Conservation (phyloP, 2,888 invertebrate genomes). For the Rhamphomyia laevipes region DNA sequence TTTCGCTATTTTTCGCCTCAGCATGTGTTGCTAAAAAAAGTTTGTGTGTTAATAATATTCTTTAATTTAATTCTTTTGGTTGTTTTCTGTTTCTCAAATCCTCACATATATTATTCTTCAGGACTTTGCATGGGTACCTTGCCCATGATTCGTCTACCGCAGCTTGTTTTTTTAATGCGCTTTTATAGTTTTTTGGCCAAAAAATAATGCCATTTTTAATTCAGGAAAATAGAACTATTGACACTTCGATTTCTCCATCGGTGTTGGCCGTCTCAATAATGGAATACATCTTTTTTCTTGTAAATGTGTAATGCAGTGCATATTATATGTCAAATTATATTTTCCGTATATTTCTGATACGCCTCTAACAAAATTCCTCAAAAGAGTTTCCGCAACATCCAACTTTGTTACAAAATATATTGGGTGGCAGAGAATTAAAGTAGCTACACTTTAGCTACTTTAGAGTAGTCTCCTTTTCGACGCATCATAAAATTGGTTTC, state of each 20-base stretch:
- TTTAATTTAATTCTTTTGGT: too few relatives aligned
- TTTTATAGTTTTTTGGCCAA: background rate
- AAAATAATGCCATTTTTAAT: background rate
- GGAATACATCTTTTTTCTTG: background rate
- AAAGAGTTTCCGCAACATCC: conserved; percentile 15
- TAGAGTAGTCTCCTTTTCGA: too few relatives aligned
- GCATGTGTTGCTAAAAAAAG: too few relatives aligned
- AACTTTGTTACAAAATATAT: conserved; percentile 3
- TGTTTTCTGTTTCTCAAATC: background rate
- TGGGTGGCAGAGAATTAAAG: too few relatives aligned
- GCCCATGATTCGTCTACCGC: too few relatives aligned
- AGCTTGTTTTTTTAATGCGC: background rate
- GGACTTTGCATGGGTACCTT: too few relatives aligned
- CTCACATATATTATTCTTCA: background rate
- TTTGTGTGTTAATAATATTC: too few relatives aligned
- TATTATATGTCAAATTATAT: conserved; percentile 14
- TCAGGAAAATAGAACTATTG: background rate
- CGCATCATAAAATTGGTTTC: too few relatives aligned
- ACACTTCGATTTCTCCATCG: background rate
- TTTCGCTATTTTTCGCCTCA: too few relatives aligned
- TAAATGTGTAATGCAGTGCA: conserved; percentile 18
- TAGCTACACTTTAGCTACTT: too few relatives aligned
- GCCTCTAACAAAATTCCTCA: conserved; percentile 15
- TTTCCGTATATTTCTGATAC: conserved; percentile 15
- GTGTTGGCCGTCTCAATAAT: background rate